Evolutionary conservation across 2,888 invertebrate genomes (phyloP).

Genomic region (Punctoribates punctum): DNA sequence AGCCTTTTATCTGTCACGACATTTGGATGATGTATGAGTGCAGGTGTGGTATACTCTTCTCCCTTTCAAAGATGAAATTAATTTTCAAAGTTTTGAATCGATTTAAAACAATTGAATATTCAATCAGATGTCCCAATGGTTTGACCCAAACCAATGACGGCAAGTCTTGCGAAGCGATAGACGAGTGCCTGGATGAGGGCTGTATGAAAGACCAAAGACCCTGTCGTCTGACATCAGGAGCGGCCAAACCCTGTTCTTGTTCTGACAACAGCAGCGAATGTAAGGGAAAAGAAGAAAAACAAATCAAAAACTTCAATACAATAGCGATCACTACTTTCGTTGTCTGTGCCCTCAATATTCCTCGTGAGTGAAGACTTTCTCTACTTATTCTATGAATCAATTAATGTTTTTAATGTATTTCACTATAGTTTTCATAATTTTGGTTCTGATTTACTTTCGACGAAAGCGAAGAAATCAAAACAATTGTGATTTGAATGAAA

Average conservation of each 20-base stretch:
- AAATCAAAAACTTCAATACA: constrained; percentile 18
- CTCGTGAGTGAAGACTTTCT: constrained; percentile 63
- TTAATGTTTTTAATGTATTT: background rate
- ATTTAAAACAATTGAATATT: too few species aligned
- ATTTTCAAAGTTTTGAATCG: too few species aligned
- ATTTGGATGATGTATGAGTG: constrained; percentile 36
- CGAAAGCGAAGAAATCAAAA: background rate
- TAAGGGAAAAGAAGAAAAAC: background rate
- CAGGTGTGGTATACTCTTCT: constrained; percentile 19
- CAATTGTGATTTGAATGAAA: background rate
- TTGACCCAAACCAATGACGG: constrained; percentile 81
- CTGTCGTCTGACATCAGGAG: background rate
- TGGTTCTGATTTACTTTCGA: background rate
- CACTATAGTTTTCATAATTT: background rate
- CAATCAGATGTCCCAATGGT: constrained; percentile 81
- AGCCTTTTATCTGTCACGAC: constrained; percentile 33
- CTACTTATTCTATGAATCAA: background rate
- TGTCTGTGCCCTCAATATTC: constrained; percentile 75
- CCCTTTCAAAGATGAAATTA: background rate
- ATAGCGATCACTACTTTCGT: constrained; percentile 72
- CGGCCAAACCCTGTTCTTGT: background rate
- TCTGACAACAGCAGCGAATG: constrained; percentile 2
- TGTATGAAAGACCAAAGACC: constrained; percentile 3
- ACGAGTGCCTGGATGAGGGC: constrained; percentile 65
- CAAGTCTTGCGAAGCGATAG: constrained; percentile 89